Conservation (phyloP, 1,140 invertebrate genomes). For the Camponotus floridanus region DNA sequence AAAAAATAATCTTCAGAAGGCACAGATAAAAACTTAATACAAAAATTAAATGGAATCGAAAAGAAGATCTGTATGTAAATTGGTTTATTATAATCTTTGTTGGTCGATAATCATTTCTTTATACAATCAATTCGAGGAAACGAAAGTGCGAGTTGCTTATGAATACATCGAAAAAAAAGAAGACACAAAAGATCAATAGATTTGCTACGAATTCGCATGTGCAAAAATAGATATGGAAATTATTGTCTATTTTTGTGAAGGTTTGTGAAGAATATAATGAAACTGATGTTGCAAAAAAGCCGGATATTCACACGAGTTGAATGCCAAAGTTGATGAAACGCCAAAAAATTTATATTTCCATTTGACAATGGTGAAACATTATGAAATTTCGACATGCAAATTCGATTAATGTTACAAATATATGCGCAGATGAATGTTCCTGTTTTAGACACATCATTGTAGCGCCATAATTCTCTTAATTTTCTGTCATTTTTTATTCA, state of each 20-base stretch:
- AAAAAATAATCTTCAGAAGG: neutral
- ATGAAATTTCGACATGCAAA: constrained; percentile 33
- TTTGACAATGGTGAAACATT: neutral
- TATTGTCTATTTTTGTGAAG: constrained; percentile 26
- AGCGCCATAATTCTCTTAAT: constrained; percentile 6
- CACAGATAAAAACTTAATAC: neutral
- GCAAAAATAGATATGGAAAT: constrained; percentile 26
- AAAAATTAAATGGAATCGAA: constrained; percentile 8
- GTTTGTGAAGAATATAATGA: neutral
- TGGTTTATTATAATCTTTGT: constrained; percentile 15
- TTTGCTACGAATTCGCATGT: constrained; percentile 25
- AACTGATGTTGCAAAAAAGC: neutral
- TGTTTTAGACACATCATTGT: neutral
- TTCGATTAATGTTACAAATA: constrained; percentile 43
- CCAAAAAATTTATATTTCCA: constrained; percentile 15
- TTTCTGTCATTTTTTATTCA: neutral
- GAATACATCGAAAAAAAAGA: constrained; percentile 15
- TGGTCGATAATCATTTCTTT: constrained; percentile 21
- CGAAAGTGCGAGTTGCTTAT: constrained; percentile 33
- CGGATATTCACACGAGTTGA: constrained; percentile 11
- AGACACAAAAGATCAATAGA: constrained; percentile 26
- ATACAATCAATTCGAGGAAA: constrained; percentile 26
- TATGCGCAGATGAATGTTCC: neutral
- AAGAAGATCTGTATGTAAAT: constrained; percentile 29
- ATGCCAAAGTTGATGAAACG: constrained; percentile 31